Conservation (phyloP, 2,797 vertebrate species). For the Gadopsis marmoratus region DNA sequence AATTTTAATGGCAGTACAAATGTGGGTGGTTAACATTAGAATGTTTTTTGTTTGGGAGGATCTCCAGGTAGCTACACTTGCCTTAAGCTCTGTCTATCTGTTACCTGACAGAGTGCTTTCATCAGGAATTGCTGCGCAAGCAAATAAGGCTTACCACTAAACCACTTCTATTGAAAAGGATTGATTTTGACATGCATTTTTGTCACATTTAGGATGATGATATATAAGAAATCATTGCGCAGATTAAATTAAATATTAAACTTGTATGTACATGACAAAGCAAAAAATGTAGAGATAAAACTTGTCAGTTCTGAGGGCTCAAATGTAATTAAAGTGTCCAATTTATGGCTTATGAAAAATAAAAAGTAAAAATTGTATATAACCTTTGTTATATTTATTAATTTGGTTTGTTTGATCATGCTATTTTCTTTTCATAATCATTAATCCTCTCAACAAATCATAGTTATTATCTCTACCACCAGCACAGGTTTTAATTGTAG, state of each 20-base stretch:
- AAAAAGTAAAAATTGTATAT: not conserved
- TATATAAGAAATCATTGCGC: not conserved
- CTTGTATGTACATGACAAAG: not conserved
- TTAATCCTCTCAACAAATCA: not conserved
- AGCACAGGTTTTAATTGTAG: not conserved
- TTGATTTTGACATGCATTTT: not conserved
- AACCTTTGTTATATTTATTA: not conserved
- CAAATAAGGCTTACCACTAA: not conserved
- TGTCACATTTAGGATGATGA: not conserved
- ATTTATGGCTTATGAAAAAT: too few relatives aligned
- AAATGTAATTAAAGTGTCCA: not conserved
- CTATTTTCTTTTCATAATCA: not conserved
- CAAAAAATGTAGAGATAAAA: not conserved
- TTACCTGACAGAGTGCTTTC: constrained; percentile 37
- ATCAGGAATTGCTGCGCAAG: constrained; percentile 16
- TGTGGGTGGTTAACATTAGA: constrained; percentile 38
- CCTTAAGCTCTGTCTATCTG: constrained; percentile 44
- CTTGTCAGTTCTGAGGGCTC: not conserved
- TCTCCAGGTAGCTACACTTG: constrained; percentile 43
- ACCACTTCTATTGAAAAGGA: not conserved
- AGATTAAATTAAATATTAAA: not conserved
- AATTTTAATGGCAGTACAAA: constrained; percentile 22
- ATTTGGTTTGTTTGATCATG: not conserved
- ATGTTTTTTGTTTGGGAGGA: constrained; percentile 47
- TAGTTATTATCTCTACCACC: not conserved